A percentile compares a stretch with the other conserved stretches of the same genome.
These are phyloP conservation scores for Pammene aurita DNA, from an alignment of 2,888 invertebrate species.

Conservation along the genomic window DNA sequence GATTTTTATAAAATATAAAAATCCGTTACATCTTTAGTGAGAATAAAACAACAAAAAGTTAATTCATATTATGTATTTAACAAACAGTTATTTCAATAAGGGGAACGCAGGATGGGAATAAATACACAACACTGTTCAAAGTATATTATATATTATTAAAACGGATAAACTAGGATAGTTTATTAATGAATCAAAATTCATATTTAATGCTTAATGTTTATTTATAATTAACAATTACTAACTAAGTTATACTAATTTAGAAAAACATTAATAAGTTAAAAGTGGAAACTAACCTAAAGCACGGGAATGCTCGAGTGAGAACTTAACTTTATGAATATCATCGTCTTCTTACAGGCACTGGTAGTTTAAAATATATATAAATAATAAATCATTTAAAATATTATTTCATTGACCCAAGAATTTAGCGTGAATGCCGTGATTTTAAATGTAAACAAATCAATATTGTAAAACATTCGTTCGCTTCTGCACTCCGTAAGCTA, in stretches of 20 bases:
- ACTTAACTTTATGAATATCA: conserved; percentile 73
- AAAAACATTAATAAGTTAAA: conserved; percentile 55
- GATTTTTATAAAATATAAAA: neutral
- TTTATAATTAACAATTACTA: conserved; percentile 35
- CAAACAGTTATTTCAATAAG: conserved; percentile 47
- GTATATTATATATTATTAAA: conserved; percentile 64
- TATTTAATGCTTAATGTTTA: conserved; percentile 44
- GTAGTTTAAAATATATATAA: conserved; percentile 50
- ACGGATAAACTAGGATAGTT: conserved; percentile 49
- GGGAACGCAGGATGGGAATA: conserved; percentile 51
- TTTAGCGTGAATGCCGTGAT: conserved; percentile 25
- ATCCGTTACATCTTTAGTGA: conserved; percentile 44
- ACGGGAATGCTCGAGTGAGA: conserved; percentile 59
- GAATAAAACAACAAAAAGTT: conserved; percentile 72
- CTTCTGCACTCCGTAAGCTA: conserved; percentile 12
- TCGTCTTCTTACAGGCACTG: conserved; percentile 80
- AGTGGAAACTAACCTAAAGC: conserved; percentile 53
- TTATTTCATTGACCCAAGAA: conserved; percentile 25
- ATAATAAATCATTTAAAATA: conserved; percentile 46
- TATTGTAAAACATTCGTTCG: neutral
- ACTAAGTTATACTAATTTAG: conserved; percentile 42
- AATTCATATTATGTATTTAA: conserved; percentile 67
- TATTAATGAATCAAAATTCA: conserved; percentile 49
- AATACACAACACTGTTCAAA: conserved; percentile 55
- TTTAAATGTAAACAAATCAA: neutral